Evolutionary conservation across 2,797 vertebrate species (phyloP).

Genomic region (Manis javanica): DNA sequence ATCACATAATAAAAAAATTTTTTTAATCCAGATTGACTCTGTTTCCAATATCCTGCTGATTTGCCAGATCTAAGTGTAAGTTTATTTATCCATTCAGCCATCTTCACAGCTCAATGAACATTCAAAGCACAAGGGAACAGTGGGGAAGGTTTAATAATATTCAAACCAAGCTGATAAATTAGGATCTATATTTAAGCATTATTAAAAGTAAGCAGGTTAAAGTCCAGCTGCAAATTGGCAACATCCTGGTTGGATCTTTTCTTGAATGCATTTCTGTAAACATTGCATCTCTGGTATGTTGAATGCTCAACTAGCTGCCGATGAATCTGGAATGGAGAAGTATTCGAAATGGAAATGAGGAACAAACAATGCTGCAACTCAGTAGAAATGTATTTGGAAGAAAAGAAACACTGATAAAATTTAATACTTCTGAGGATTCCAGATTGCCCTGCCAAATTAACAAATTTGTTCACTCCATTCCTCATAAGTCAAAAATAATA

Average conservation of each 20-base stretch:
- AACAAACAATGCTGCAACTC: background rate
- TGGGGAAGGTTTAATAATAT: slow-evolving; percentile 23
- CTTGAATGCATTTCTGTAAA: background rate
- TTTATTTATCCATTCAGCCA: slow-evolving; percentile 4
- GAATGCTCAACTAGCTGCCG: slow-evolving; percentile 33
- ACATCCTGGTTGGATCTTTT: slow-evolving; percentile 1
- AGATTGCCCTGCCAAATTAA: background rate
- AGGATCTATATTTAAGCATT: background rate
- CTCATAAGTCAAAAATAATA: slow-evolving; percentile 13
- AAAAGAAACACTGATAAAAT: slow-evolving; percentile 2
- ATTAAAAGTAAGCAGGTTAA: slow-evolving; percentile 46
- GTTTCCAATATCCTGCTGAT: slow-evolving; percentile 33
- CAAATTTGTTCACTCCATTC: background rate
- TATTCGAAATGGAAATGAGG: background rate
- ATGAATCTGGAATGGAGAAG: background rate
- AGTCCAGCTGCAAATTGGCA: slow-evolving; percentile 37
- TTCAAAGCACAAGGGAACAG: background rate
- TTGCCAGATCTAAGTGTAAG: background rate
- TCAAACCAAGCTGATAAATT: background rate
- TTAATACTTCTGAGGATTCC: background rate
- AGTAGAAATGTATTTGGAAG: background rate
- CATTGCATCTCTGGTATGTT: background rate
- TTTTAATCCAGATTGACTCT: background rate
- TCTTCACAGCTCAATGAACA: slow-evolving; percentile 51
- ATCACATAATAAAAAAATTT: background rate